These are phyloP conservation scores for Synanceia verrucosa DNA, from an alignment of 2,797 vertebrate species.

Conservation along the genomic window DNA sequence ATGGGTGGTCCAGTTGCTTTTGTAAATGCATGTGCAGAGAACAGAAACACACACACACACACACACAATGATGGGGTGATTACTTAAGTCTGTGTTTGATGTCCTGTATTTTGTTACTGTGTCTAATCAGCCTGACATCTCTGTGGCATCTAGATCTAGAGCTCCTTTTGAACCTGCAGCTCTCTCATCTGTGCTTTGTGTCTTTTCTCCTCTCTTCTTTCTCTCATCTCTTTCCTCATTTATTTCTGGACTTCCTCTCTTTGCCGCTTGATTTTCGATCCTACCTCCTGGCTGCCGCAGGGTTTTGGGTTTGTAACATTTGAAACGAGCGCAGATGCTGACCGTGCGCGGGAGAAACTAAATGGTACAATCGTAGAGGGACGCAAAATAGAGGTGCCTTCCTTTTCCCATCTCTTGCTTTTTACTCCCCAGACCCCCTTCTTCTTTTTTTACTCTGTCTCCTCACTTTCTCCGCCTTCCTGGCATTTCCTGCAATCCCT, in stretches of 20 bases:
- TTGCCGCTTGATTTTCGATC: slow-evolving; percentile 60
- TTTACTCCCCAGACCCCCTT: slow-evolving; percentile 27
- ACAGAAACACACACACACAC: slow-evolving; percentile 2
- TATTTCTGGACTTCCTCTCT: slow-evolving; percentile 41
- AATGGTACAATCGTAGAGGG: slow-evolving; percentile 99
- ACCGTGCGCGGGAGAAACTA: slow-evolving; percentile 97
- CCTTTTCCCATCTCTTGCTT: slow-evolving; percentile 42
- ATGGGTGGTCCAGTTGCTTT: slow-evolving; percentile 20
- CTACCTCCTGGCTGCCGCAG: slow-evolving; percentile 71
- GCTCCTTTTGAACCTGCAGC: slow-evolving; percentile 39
- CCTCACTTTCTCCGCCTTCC: slow-evolving; percentile 49
- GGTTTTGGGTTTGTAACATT: slow-evolving; percentile 99
- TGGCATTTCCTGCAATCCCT: slow-evolving; percentile 50
- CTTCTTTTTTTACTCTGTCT: slow-evolving; percentile 13
- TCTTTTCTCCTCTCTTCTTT: slow-evolving; percentile 45
- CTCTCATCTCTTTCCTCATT: slow-evolving; percentile 13
- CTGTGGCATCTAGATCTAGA: slow-evolving; percentile 44
- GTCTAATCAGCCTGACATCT: slow-evolving; percentile 37
- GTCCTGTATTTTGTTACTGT: slow-evolving; percentile 26
- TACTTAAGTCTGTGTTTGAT: slow-evolving; percentile 21
- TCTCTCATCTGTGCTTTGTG: slow-evolving; percentile 59
- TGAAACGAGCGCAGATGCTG: slow-evolving; percentile 96
- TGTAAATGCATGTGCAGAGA: background rate
- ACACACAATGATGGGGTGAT: background rate
- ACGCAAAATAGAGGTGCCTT: slow-evolving; percentile 95